A percentile compares a stretch with the other conserved stretches of the same genome.
phyloP scores from a whole-genome alignment of 92 coral and sea anemone species.

The Epizoanthus rinbou region DNA sequence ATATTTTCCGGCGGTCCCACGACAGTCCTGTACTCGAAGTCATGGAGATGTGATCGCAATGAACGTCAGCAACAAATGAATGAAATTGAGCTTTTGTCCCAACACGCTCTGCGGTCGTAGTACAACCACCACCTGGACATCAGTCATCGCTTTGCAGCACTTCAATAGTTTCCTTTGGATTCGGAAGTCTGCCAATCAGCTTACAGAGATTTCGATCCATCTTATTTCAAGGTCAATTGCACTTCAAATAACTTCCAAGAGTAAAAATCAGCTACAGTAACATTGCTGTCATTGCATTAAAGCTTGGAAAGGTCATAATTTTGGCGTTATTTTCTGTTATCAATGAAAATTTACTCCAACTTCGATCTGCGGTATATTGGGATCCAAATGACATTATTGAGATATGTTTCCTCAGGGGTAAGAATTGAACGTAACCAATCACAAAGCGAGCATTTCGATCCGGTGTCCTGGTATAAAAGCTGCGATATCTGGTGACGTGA shows the following conservation, averaged over 20 bases:
- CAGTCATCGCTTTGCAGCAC: not conserved
- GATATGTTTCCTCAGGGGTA: not conserved
- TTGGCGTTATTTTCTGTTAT: not conserved
- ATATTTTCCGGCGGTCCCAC: too few species aligned
- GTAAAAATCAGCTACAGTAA: not conserved
- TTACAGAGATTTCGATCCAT: not conserved
- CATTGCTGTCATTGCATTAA: not conserved
- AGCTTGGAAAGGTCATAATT: not conserved
- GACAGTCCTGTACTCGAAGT: too few species aligned
- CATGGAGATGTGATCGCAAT: too few species aligned
- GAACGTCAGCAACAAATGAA: too few species aligned
- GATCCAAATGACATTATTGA: not conserved
- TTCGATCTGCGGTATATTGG: not conserved
- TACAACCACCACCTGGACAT: too few species aligned
- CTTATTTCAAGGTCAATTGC: not conserved
- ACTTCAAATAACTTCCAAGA: not conserved
- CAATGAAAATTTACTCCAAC: not conserved
- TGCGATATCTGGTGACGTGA: not conserved
- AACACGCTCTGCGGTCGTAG: too few species aligned
- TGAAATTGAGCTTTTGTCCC: too few species aligned
- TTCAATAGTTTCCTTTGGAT: not conserved
- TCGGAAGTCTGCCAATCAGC: not conserved
- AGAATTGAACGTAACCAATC: not conserved
- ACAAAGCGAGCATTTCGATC: constrained; percentile 2
- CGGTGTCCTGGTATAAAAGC: constrained; percentile 4